These are phyloP conservation scores for Drosophila auraria DNA, from an alignment of 1,140 invertebrate genomes.

Conservation along the genomic window DNA sequence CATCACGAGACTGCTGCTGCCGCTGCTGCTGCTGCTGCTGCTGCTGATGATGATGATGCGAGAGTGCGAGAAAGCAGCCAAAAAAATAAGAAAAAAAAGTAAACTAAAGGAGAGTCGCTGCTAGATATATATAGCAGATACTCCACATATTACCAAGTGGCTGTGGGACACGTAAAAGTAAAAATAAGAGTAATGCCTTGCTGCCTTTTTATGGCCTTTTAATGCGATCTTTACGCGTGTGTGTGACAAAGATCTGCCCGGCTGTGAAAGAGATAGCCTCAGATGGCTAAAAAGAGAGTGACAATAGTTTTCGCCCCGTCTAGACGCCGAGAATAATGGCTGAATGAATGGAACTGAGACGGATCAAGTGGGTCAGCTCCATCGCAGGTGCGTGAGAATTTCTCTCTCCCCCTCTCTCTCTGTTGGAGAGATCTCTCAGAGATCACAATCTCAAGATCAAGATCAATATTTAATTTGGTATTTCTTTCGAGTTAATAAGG, in stretches of 20 bases:
- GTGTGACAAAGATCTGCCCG: slow-evolving; percentile 68
- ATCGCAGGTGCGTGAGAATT: slow-evolving; percentile 22
- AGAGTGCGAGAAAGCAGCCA: slow-evolving; percentile 69
- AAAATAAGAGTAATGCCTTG: slow-evolving; percentile 66
- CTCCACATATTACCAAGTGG: slow-evolving; percentile 3
- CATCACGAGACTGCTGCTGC: slow-evolving; percentile 35
- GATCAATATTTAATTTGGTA: slow-evolving; percentile 1
- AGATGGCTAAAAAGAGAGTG: slow-evolving; percentile 13
- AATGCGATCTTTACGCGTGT: slow-evolving; percentile 71
- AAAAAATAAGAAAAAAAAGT: slow-evolving; percentile 25
- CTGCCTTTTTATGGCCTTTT: slow-evolving; percentile 66
- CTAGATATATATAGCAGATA: slow-evolving; percentile 18
- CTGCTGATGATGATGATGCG: slow-evolving; percentile 52
- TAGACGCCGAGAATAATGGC: slow-evolving; percentile 23
- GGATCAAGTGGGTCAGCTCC: slow-evolving; percentile 32
- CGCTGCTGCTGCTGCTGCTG: slow-evolving; percentile 12
- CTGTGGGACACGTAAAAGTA: slow-evolving; percentile 41
- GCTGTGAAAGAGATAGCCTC: background rate
- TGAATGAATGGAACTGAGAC: background rate
- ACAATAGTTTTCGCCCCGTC: slow-evolving; percentile 30
- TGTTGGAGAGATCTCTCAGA: background rate
- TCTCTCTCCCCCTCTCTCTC: background rate
- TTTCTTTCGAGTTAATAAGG: background rate
- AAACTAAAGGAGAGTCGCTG: slow-evolving; percentile 46
- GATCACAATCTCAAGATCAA: background rate